phyloP scores from a whole-genome alignment of 1,140 invertebrate species.

The Eurosta solidaginis region DNA sequence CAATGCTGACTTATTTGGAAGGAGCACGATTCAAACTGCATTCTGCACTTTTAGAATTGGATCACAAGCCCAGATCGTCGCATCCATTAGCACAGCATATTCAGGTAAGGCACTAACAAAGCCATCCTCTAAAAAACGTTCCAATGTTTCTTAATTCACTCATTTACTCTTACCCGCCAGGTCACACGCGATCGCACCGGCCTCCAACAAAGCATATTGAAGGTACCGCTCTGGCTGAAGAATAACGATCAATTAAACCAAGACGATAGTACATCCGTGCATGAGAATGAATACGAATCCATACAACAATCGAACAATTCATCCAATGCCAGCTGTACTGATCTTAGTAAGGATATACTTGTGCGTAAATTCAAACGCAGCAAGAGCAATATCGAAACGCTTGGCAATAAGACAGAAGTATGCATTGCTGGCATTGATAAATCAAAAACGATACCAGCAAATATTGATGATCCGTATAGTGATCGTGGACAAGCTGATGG shows the following conservation, averaged over 20 bases:
- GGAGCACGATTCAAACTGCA: slow-evolving; percentile 87
- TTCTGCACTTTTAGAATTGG: slow-evolving; percentile 77
- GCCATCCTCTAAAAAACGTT: too few species aligned
- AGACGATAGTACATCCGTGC: slow-evolving; percentile 42
- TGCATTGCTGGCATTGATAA: slow-evolving; percentile 43
- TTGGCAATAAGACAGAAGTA: slow-evolving; percentile 34
- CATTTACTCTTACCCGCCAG: slow-evolving; percentile 56
- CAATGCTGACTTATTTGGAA: slow-evolving; percentile 90
- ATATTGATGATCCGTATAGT: slow-evolving; percentile 38
- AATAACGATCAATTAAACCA: slow-evolving; percentile 63
- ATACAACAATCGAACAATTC: slow-evolving; percentile 46
- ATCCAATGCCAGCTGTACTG: slow-evolving; percentile 30
- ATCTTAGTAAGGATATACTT: slow-evolving; percentile 14
- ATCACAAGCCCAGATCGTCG: slow-evolving; percentile 73
- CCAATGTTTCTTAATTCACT: too few species aligned
- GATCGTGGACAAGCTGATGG: slow-evolving; percentile 83
- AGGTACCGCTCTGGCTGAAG: slow-evolving; percentile 81
- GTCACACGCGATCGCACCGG: slow-evolving; percentile 88
- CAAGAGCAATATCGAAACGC: slow-evolving; percentile 56
- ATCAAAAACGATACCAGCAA: slow-evolving; percentile 52
- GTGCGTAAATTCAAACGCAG: slow-evolving; percentile 51
- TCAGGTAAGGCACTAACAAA: slow-evolving; percentile 52
- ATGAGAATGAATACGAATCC: slow-evolving; percentile 39
- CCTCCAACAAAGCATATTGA: slow-evolving; percentile 82
- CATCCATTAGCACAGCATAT: slow-evolving; percentile 86